Base-by-base conservation (phyloP, 2,797 vertebrate genomes). In the Sciurus carolinensis region DNA sequence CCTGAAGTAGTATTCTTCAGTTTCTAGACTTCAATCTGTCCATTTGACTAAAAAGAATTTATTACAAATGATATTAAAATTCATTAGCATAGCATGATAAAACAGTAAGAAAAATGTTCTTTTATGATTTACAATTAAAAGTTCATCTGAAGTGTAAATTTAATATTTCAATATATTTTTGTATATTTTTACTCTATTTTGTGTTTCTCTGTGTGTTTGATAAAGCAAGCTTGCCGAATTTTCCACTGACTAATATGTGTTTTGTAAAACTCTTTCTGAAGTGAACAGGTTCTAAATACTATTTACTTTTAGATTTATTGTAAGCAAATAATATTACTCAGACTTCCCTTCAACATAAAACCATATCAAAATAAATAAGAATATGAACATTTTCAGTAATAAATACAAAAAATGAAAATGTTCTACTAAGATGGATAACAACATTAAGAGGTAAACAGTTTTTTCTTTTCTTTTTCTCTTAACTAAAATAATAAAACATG, bases 261-360 rank as follows among this genome's bases (percentile, higher is more conserved):
- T 97, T 79, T 76, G 2, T 84, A 9, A 80, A 93, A 75, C 11
- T 47, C 7, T 73, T 94, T 10, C 62, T 79, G 64, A 86, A 72
- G n/a, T 42, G 1, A 89, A 28, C 0, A 75, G 18, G 10, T 26
- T 72, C 26, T 87, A 79, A 91, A 80, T 81, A 90, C 22, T 39
- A 90, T 85, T 84, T 87, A 9, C 36, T 69, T 80, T 92, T 80
- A 92, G 26, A 83, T 86, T 71, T 92, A 11, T 72, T 42, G 5
- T 39, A 71, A 76, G 15, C 72, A 75, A 59, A 83, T 26, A 44
- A 15, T 5, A 84, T 67, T 93, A 76, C 18, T 85, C 9, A 84
- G 18, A 4, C 12, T 72, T 64, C 54, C 8, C 12, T 94, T 52
- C 18, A 69, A 26, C 26, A 59, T 52, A 62, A 90, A 9, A 72